phyloP scores from a whole-genome alignment of 2,113 vertebrate species.

The Vombatus ursinus region DNA sequence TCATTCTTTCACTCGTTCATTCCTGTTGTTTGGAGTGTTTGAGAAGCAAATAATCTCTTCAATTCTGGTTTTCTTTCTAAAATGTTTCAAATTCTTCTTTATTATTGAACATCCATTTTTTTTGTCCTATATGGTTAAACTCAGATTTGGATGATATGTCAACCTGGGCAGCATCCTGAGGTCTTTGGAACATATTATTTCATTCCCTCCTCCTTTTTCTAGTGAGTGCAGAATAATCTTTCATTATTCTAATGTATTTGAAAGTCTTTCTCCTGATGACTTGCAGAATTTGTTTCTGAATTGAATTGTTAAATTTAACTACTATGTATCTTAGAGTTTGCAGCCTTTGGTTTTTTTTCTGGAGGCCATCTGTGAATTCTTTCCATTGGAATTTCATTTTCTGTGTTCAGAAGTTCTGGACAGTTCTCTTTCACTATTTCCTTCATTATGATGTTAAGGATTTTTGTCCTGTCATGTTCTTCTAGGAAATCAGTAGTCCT shows the following conservation, averaged over 20 bases:
- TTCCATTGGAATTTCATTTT: background rate
- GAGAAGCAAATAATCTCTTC: background rate
- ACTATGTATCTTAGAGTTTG: background rate
- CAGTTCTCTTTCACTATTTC: background rate
- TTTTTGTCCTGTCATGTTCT: background rate
- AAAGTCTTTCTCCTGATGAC: background rate
- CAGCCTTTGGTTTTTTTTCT: background rate
- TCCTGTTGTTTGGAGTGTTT: background rate
- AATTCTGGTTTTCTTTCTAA: background rate
- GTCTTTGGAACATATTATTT: background rate
- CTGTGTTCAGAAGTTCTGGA: background rate
- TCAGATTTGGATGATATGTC: background rate
- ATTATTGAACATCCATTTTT: background rate
- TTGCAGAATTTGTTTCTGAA: background rate
- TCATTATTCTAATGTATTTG: background rate
- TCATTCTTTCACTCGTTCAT: background rate
- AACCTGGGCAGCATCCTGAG: background rate
- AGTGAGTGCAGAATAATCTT: background rate
- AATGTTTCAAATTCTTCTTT: background rate
- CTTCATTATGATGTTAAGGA: background rate
- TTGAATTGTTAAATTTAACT: background rate
- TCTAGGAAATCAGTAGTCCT: background rate
- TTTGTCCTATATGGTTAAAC: background rate
- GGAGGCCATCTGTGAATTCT: background rate
- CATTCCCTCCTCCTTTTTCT: background rate